These are phyloP conservation scores for Pseudopipra pipra DNA, from an alignment of 2,113 vertebrate species.

Conservation along the genomic window DNA sequence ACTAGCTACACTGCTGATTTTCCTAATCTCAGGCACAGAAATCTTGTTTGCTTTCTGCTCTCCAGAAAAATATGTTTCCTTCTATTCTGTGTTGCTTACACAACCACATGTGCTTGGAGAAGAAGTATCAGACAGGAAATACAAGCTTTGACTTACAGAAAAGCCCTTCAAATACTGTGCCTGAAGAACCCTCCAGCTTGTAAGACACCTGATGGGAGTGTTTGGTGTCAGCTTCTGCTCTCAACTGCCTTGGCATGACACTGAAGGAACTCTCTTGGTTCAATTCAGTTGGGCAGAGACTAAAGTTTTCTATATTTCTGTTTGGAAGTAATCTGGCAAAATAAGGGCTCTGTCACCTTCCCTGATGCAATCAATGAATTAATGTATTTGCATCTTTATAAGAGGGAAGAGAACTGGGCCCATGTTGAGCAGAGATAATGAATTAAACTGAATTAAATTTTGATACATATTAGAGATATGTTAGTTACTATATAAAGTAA, in stretches of 20 bases:
- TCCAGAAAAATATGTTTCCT: not conserved
- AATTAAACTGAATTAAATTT: conserved; percentile 47
- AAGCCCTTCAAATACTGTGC: not conserved
- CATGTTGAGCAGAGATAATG: not conserved
- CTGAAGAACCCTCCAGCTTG: not conserved
- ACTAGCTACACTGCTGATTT: not conserved
- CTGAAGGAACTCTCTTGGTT: not conserved
- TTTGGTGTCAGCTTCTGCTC: not conserved
- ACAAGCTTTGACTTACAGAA: not conserved
- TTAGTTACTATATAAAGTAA: conserved; percentile 52
- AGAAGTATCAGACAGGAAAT: not conserved
- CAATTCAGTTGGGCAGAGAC: not conserved
- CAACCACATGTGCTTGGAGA: not conserved
- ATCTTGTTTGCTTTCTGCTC: not conserved
- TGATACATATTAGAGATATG: not conserved
- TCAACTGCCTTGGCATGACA: not conserved
- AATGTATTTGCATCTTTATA: not conserved
- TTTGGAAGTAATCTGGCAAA: not conserved
- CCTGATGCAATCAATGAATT: not conserved
- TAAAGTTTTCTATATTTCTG: not conserved
- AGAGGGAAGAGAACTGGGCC: not conserved
- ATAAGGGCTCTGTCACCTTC: not conserved
- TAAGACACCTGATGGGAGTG: not conserved
- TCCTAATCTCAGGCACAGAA: not conserved
- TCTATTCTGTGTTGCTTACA: not conserved